These are phyloP conservation scores for Formica aserva DNA, from an alignment of 2,888 invertebrate species.

Conservation along the genomic window DNA sequence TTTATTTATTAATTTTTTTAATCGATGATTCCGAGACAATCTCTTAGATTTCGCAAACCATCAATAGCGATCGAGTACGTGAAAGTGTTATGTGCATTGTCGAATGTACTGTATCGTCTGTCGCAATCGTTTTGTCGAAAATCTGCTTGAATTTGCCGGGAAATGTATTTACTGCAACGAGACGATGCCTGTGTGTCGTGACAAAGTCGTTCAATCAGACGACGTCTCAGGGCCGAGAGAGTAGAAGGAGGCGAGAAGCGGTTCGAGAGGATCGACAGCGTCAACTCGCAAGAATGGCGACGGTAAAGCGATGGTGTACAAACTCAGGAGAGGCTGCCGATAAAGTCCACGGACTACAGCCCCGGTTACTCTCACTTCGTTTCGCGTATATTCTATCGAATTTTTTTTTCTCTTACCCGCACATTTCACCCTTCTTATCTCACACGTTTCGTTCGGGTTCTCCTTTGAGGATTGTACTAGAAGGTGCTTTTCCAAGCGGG, in stretches of 20 bases:
- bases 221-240: constrained; percentile 43
- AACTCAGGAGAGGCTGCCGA: constrained; percentile 63
- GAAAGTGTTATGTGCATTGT: background rate
- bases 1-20: background rate
- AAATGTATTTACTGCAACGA: constrained; percentile 63
- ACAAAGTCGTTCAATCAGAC: constrained; percentile 52
- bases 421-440: constrained; percentile 26
- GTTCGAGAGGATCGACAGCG: constrained; percentile 63
- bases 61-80: constrained; percentile 14
- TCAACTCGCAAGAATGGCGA: constrained; percentile 67
- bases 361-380: constrained; percentile 53
- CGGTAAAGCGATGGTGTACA: constrained; percentile 61
- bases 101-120: constrained; percentile 13
- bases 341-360: constrained; percentile 61
- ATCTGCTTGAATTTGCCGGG: constrained; percentile 58
- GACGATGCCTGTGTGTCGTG: constrained; percentile 39
- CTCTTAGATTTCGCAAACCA: background rate
- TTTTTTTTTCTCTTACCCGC: constrained; percentile 32
- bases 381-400: constrained; percentile 26
- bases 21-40: background rate
- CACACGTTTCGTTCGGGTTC: constrained; percentile 28
- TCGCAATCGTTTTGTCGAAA: constrained; percentile 49
- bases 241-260: constrained; percentile 41
- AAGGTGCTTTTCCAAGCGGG: constrained; percentile 59
- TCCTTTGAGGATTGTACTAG: constrained; percentile 22